These are phyloP conservation scores for Oryzias sinensis DNA, from an alignment of 2,797 vertebrate species.

Conservation along the genomic window DNA sequence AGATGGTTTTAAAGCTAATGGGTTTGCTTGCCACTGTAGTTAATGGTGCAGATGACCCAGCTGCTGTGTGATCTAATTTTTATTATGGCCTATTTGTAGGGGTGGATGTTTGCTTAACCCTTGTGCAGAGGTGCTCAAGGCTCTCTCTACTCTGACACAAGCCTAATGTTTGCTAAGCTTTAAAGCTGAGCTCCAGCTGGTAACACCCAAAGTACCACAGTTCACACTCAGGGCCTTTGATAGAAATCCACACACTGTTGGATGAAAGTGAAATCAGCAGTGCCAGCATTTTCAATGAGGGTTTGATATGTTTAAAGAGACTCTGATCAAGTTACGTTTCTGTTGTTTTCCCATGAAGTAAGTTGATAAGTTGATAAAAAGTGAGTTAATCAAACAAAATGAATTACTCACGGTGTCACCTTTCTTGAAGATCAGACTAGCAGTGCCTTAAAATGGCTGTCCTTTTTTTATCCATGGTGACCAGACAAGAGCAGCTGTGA, in stretches of 20 bases:
- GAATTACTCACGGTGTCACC: slow-evolving; percentile 32
- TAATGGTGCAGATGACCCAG: too few species aligned
- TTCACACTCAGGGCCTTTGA: slow-evolving; percentile 1
- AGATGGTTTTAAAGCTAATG: too few species aligned
- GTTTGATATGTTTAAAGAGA: too few species aligned
- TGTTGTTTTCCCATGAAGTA: background rate
- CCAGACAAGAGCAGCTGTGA: slow-evolving; percentile 25
- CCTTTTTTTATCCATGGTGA: slow-evolving; percentile 5
- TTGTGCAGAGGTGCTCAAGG: slow-evolving; percentile 9
- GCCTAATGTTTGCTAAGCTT: slow-evolving; percentile 51
- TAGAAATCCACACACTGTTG: slow-evolving; percentile 14
- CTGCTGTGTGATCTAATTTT: background rate
- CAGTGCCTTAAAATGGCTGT: slow-evolving; percentile 20
- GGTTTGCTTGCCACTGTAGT: too few species aligned
- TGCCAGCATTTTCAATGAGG: background rate
- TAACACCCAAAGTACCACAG: slow-evolving; percentile 5
- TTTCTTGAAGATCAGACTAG: slow-evolving; percentile 64
- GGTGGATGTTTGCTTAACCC: slow-evolving; percentile 12
- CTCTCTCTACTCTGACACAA: slow-evolving; percentile 26
- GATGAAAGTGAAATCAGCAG: slow-evolving; percentile 14
- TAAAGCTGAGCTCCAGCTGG: slow-evolving; percentile 41
- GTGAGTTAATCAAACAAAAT: slow-evolving; percentile 62
- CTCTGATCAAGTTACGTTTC: too few species aligned
- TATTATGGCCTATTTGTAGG: slow-evolving; percentile 2
- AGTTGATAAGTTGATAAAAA: slow-evolving; percentile 34